These are phyloP conservation scores for Philaethria dido DNA, from an alignment of 2,888 invertebrate genomes.

Conservation along the genomic window DNA sequence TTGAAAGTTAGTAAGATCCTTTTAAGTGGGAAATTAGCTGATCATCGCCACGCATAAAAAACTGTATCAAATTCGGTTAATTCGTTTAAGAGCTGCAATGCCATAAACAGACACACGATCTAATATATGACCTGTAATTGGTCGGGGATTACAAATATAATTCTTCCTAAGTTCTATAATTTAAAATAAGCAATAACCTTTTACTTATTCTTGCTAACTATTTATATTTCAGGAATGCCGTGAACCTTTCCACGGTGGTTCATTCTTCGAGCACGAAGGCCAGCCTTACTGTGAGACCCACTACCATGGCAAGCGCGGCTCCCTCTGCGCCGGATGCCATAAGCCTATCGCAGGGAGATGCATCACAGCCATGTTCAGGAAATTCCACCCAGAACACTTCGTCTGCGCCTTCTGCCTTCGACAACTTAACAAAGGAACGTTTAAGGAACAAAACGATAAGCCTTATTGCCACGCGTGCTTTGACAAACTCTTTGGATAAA, in stretches of 20 bases:
- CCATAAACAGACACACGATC: background rate
- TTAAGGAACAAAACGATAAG: constrained; percentile 99
- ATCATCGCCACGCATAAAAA: no score
- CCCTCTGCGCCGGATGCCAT: constrained; percentile 98
- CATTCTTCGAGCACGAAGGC: constrained; percentile 99
- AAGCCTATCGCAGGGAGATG: constrained; percentile 98
- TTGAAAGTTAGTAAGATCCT: no score
- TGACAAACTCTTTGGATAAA: constrained; percentile 96
- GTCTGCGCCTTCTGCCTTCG: constrained; percentile 99
- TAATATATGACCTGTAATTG: no score
- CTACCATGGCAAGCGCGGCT: constrained; percentile 98
- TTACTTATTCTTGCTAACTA: background rate
- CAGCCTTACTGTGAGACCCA: constrained; percentile 99
- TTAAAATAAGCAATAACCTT: background rate
- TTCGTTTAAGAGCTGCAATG: no score
- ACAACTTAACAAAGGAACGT: constrained; percentile 99
- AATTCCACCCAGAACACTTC: constrained; percentile 99
- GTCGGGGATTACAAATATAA: background rate
- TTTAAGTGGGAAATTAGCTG: no score
- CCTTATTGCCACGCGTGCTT: constrained; percentile 99
- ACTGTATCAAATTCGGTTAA: background rate
- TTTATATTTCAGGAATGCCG: constrained; percentile 92
- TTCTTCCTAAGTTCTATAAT: no score
- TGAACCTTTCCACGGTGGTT: constrained; percentile 97
- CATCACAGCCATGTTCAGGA: constrained; percentile 99